These are phyloP conservation scores for Heliconius ethilla DNA, from an alignment of 2,888 invertebrate genomes.

Conservation along the genomic window DNA sequence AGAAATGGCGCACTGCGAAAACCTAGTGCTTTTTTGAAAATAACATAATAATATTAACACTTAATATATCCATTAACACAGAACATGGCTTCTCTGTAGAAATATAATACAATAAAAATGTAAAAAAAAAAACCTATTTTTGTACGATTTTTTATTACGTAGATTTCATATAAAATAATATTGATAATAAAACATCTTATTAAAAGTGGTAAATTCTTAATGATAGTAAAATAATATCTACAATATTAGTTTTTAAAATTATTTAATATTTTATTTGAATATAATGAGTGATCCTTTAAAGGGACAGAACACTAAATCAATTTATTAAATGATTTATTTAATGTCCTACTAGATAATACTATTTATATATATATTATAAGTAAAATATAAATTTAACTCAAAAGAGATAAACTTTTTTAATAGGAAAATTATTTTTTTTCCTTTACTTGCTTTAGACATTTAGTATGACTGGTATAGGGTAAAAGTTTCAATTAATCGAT, in stretches of 20 bases:
- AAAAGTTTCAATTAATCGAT: background rate
- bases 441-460: too few species aligned
- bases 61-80: slow-evolving; percentile 75
- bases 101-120: background rate
- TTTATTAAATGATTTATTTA: background rate
- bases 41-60: slow-evolving; percentile 49
- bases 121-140: background rate
- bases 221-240: background rate
- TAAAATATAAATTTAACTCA: background rate
- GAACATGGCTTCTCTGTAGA: slow-evolving; percentile 65
- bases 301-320: background rate
- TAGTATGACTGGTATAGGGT: too few species aligned
- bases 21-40: slow-evolving; percentile 78
- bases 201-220: background rate
- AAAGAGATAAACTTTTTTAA: background rate
- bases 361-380: background rate
- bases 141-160: background rate
- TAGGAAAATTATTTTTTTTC: background rate
- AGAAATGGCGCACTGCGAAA: slow-evolving; percentile 48
- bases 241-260: background rate
- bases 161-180: background rate
- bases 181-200: background rate
- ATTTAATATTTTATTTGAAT: too few species aligned
- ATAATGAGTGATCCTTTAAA: too few species aligned
- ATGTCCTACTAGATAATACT: background rate